Conservation (phyloP, 2,113 vertebrate genomes). For the Austrofundulus limnaeus region DNA sequence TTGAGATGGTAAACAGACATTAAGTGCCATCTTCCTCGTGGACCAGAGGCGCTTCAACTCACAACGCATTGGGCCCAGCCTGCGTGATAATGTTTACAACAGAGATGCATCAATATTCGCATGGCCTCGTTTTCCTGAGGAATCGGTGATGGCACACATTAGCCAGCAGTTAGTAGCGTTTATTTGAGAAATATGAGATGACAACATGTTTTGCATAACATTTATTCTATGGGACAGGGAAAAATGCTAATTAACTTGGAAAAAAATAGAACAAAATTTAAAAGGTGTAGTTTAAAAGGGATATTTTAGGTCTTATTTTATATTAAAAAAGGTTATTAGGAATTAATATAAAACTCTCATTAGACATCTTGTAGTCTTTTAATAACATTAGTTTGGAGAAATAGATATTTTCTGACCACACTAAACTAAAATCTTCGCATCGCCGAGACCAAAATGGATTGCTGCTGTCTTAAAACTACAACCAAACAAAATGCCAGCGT, state of each 20-base stretch:
- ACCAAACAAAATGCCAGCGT: too few species aligned
- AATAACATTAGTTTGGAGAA: too few species aligned
- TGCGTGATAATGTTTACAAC: constrained; percentile 55
- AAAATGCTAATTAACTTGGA: neutral
- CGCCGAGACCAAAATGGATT: too few species aligned
- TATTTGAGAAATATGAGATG: constrained; percentile 37
- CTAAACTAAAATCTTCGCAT: too few species aligned
- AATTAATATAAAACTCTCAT: too few species aligned
- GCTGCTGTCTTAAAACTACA: too few species aligned
- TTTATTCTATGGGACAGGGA: neutral
- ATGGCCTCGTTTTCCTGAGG: constrained; percentile 36
- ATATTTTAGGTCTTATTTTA: too few species aligned
- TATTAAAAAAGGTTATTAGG: too few species aligned
- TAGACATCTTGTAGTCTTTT: too few species aligned
- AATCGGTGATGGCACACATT: constrained; percentile 29
- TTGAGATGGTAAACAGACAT: constrained; percentile 67
- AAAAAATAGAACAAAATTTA: too few species aligned
- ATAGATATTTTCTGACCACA: too few species aligned
- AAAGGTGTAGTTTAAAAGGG: too few species aligned
- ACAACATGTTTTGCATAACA: constrained; percentile 10
- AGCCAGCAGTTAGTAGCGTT: constrained; percentile 27
- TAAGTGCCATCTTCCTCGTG: constrained; percentile 62
- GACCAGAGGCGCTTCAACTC: constrained; percentile 58
- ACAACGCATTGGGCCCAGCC: constrained; percentile 45
- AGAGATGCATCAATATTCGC: constrained; percentile 54